These are phyloP conservation scores for Atherinomorus stipes DNA, from an alignment of 2,113 vertebrate species.

Conservation along the genomic window DNA sequence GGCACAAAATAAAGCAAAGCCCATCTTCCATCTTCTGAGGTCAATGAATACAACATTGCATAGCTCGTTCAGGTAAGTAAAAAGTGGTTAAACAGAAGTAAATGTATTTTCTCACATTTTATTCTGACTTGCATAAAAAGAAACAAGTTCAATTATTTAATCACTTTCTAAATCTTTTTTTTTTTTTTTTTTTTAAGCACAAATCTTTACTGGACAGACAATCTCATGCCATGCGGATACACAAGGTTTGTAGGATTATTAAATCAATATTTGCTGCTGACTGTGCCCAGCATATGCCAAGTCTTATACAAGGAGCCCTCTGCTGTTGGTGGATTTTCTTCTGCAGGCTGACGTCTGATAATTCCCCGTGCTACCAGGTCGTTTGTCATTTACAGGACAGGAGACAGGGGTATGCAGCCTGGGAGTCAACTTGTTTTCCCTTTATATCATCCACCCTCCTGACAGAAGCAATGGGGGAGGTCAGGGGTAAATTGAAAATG, in stretches of 20 bases:
- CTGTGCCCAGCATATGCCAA: conserved; percentile 14
- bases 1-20: too few species aligned
- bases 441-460: conserved; percentile 14
- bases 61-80: too few species aligned
- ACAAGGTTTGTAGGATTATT: conserved; percentile 25
- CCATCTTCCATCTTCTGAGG: too few species aligned
- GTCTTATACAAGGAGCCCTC: conserved; percentile 5
- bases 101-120: too few species aligned
- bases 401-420: conserved; percentile 17
- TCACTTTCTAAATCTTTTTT: too few species aligned
- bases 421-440: conserved; percentile 31
- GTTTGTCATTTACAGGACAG: conserved; percentile 49
- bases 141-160: background rate
- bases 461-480: conserved; percentile 25
- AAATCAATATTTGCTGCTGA: conserved; percentile 51
- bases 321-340: conserved; percentile 26
- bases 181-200: too few species aligned
- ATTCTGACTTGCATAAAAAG: too few species aligned
- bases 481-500: conserved; percentile 45
- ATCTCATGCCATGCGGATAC: conserved; percentile 27
- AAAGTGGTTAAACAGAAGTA: too few species aligned
- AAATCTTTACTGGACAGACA: conserved; percentile 20
- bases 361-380: conserved; percentile 26
- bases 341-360: conserved; percentile 49
- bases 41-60: too few species aligned